Evolutionary conservation across 2,113 vertebrate species (phyloP).

Genomic region (Myanophis thanlyinensis): DNA sequence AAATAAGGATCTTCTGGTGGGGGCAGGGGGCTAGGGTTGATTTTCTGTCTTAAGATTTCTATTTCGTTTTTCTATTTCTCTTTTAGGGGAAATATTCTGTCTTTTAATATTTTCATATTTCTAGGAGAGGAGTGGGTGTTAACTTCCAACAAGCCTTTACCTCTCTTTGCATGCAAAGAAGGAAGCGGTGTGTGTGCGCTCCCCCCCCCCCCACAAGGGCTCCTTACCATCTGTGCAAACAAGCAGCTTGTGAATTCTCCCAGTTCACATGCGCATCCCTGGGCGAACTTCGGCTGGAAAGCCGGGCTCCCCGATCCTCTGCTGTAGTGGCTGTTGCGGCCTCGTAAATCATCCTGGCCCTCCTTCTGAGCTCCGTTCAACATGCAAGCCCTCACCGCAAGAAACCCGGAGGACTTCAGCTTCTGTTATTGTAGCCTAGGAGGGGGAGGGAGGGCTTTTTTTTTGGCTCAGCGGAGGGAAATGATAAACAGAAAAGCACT

Average conservation of each 20-base stretch:
- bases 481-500: background rate
- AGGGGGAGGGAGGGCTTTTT: background rate
- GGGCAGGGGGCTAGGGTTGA: too few species aligned
- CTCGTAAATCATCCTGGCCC: background rate
- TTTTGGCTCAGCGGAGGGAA: background rate
- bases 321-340: background rate
- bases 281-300: background rate
- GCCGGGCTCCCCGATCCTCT: rapidly evolving
- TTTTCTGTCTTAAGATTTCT: too few species aligned
- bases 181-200: conserved; percentile 58
- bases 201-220: conserved; percentile 27
- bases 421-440: background rate
- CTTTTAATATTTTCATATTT: too few species aligned
- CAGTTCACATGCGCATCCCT: conserved; percentile 35
- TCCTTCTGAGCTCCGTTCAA: background rate
- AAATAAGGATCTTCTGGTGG: too few species aligned
- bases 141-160: too few species aligned
- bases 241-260: conserved; percentile 56
- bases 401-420: background rate
- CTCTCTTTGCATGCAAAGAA: conserved; percentile 50
- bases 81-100: too few species aligned
- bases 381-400: background rate
- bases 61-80: too few species aligned
- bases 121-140: too few species aligned
- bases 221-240: conserved; percentile 70